Evolutionary conservation across 2,113 vertebrate species (phyloP).

Genomic region (Calyptommatus sinebrachiatus): DNA sequence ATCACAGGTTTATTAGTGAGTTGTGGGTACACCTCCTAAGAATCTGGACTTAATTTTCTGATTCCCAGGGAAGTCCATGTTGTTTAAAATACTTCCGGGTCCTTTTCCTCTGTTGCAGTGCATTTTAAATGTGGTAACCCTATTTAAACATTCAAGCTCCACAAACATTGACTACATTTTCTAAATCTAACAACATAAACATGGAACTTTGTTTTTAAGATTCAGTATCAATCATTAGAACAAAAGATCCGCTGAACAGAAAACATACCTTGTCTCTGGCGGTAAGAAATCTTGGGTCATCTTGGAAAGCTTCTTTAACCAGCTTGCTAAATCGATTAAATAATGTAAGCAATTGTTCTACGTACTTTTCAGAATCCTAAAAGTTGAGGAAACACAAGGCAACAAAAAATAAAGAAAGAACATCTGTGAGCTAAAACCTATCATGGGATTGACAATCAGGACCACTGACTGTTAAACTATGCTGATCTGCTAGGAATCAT

Average conservation of each 20-base stretch:
- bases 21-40: no score
- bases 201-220: neutral
- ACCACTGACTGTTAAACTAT: neutral
- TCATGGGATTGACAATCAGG: neutral
- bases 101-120: no score
- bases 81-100: no score
- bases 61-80: no score
- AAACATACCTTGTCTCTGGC: constrained; percentile 92
- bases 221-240: constrained; percentile 5
- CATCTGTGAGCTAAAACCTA: neutral
- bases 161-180: neutral
- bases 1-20: no score
- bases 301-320: constrained; percentile 98
- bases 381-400: constrained; percentile 41
- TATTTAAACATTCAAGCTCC: neutral
- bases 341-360: constrained; percentile 94
- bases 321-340: constrained; percentile 98
- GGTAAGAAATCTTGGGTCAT: constrained; percentile 97
- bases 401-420: constrained; percentile 28
- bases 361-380: constrained; percentile 98
- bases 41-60: no score
- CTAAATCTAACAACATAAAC: constrained; percentile 3
- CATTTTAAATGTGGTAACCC: neutral
- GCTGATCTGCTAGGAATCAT: neutral
- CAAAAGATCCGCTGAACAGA: neutral